Evolutionary conservation across 1,140 invertebrate genomes (phyloP).

Genomic region (Heliothis virescens): DNA sequence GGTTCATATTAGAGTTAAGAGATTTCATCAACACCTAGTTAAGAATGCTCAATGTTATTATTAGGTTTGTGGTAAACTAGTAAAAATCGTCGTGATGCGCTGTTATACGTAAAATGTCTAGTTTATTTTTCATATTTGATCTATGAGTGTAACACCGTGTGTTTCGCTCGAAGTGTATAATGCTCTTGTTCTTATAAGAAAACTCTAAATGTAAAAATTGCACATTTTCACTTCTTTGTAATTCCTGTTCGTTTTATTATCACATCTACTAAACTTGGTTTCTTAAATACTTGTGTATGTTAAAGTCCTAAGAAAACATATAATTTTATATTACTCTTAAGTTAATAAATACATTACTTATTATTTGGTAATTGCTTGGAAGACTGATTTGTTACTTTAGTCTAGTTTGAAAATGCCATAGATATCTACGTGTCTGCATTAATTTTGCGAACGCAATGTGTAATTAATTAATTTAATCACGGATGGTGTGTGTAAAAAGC

Average conservation of each 20-base stretch:
- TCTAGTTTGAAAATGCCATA: slow-evolving; percentile 86
- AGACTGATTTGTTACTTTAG: slow-evolving; percentile 86
- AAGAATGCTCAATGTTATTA: slow-evolving; percentile 80
- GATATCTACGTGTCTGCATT: slow-evolving; percentile 69
- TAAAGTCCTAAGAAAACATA: slow-evolving; percentile 54
- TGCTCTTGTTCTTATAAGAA: slow-evolving; percentile 38
- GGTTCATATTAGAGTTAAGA: slow-evolving; percentile 74
- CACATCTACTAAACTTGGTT: slow-evolving; percentile 36
- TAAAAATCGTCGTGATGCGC: slow-evolving; percentile 56
- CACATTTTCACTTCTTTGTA: slow-evolving; percentile 40
- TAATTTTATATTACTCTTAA: slow-evolving; percentile 74
- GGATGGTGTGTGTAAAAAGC: slow-evolving; percentile 72
- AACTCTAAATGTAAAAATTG: slow-evolving; percentile 45
- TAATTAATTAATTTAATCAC: slow-evolving; percentile 73
- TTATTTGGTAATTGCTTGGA: slow-evolving; percentile 82
- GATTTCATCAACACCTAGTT: slow-evolving; percentile 66
- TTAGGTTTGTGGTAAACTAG: slow-evolving; percentile 53
- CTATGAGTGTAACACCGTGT: slow-evolving; percentile 46
- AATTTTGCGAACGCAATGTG: slow-evolving; percentile 68
- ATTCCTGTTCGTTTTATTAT: slow-evolving; percentile 9
- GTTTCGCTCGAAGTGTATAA: slow-evolving; percentile 24
- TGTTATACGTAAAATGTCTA: slow-evolving; percentile 61
- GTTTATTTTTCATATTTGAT: slow-evolving; percentile 50
- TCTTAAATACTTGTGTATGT: slow-evolving; percentile 27
- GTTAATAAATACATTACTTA: slow-evolving; percentile 74